Conservation (phyloP, 2,113 vertebrate genomes). For the Pangasianodon hypophthalmus region DNA sequence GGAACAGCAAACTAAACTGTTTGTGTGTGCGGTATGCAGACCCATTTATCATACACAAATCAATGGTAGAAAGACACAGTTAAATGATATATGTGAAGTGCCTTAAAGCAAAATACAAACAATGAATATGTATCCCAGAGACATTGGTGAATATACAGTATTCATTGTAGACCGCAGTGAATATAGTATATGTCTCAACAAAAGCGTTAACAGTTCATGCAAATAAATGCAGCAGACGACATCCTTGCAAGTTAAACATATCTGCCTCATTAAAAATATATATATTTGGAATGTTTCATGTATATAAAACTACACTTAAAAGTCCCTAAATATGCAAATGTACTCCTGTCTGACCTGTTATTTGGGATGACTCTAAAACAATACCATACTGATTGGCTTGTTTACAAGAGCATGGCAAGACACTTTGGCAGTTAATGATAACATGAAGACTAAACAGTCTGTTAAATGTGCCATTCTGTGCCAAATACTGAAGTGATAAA, state of each 20-base stretch:
- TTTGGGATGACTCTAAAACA: neutral
- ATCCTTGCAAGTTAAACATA: neutral
- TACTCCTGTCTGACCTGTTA: neutral
- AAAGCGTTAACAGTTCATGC: conserved; percentile 29
- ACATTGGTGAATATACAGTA: neutral
- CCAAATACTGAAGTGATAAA: conserved; percentile 40
- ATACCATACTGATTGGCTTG: neutral
- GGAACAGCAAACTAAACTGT: conserved; percentile 57
- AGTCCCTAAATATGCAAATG: conserved; percentile 22
- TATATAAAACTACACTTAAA: neutral
- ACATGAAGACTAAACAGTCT: conserved; percentile 34
- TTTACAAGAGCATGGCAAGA: conserved; percentile 23
- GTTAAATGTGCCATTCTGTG: conserved; percentile 28
- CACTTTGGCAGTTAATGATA: conserved; percentile 46
- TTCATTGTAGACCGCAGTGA: neutral
- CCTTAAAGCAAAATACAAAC: conserved; percentile 5
- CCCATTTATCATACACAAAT: conserved; percentile 16
- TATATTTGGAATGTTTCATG: neutral
- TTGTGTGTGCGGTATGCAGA: conserved; percentile 50
- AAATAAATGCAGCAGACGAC: conserved; percentile 23
- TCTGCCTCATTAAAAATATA: neutral
- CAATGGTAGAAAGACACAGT: neutral
- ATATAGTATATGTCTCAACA: conserved; percentile 3
- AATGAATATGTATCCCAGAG: neutral
- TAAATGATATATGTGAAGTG: conserved; percentile 2